phyloP scores from a whole-genome alignment of 2,888 invertebrate genomes.

The Amblyjoppa fuscipennis region DNA sequence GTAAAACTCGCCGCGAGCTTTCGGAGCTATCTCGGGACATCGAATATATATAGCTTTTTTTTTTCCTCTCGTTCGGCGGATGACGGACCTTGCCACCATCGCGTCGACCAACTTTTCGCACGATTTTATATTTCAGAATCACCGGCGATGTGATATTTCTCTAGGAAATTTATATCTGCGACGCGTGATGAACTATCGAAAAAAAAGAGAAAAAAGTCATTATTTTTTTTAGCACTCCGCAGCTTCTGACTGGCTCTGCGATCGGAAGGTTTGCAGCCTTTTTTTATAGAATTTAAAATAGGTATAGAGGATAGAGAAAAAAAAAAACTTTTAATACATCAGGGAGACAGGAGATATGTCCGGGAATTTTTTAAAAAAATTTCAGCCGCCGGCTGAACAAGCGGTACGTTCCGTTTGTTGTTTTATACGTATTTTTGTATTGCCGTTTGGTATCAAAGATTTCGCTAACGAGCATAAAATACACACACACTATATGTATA shows the following conservation, averaged over 20 bases:
- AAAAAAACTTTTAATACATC: background rate
- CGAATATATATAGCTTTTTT: background rate
- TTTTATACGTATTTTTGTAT: background rate
- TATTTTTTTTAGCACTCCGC: background rate
- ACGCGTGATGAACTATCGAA: background rate
- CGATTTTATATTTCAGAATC: background rate
- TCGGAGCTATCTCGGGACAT: background rate
- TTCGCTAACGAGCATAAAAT: conserved; percentile 4
- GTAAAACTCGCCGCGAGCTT: conserved; percentile 2
- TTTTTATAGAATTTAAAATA: background rate
- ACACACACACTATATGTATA: background rate
- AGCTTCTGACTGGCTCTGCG: background rate
- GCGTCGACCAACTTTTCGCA: background rate
- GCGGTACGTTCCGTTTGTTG: background rate
- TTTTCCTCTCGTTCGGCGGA: conserved; percentile 12
- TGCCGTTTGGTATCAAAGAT: background rate
- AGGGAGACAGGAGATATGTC: background rate
- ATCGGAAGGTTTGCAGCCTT: background rate
- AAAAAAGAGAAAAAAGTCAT: background rate
- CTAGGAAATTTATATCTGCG: background rate
- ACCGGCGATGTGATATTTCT: background rate
- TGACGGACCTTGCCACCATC: background rate
- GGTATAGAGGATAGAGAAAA: too few relatives aligned
- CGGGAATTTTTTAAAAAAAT: background rate
- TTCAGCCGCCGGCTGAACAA: background rate